Percentiles rank a stretch among this genome's conserved stretches.
Evolutionary conservation across 1,140 invertebrate genomes (phyloP).

Genomic region (Batillaria attramentaria): DNA sequence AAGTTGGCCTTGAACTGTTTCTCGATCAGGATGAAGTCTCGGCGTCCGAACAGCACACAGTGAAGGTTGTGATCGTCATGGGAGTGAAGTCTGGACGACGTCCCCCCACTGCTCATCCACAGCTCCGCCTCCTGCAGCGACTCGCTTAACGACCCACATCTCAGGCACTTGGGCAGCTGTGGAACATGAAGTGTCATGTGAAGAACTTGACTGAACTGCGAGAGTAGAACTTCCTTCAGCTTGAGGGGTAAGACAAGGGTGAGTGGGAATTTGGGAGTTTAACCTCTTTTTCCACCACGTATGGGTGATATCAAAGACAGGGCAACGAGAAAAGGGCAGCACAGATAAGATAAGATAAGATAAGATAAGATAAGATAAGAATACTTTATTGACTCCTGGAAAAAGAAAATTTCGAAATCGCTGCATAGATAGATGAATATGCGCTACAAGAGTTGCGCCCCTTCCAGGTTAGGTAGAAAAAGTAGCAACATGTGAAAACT

Average conservation of each 20-base stretch:
- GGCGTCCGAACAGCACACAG: conserved; percentile 69
- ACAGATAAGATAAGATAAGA: too few relatives aligned
- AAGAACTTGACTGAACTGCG: not conserved
- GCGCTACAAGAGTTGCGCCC: too few relatives aligned
- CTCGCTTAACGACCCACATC: conserved; percentile 63
- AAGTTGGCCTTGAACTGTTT: conserved; percentile 59
- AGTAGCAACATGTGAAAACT: too few relatives aligned
- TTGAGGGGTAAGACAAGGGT: not conserved
- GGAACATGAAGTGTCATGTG: not conserved
- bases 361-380: too few relatives aligned
- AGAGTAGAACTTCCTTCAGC: not conserved
- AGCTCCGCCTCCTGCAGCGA: conserved; percentile 64
- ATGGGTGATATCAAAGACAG: too few relatives aligned
- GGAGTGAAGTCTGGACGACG: conserved; percentile 64
- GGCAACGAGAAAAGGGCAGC: too few relatives aligned
- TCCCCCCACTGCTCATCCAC: conserved; percentile 71
- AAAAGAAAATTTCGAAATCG: too few relatives aligned
- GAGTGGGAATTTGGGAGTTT: not conserved
- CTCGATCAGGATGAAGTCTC: conserved; percentile 70
- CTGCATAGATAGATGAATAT: too few relatives aligned
- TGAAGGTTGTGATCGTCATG: conserved; percentile 70
- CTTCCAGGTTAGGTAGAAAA: too few relatives aligned
- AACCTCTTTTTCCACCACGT: too few relatives aligned
- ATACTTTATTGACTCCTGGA: too few relatives aligned
- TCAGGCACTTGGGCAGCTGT: conserved; percentile 62